phyloP scores from a whole-genome alignment of 2,797 vertebrate species.

The Scleropages formosus region DNA sequence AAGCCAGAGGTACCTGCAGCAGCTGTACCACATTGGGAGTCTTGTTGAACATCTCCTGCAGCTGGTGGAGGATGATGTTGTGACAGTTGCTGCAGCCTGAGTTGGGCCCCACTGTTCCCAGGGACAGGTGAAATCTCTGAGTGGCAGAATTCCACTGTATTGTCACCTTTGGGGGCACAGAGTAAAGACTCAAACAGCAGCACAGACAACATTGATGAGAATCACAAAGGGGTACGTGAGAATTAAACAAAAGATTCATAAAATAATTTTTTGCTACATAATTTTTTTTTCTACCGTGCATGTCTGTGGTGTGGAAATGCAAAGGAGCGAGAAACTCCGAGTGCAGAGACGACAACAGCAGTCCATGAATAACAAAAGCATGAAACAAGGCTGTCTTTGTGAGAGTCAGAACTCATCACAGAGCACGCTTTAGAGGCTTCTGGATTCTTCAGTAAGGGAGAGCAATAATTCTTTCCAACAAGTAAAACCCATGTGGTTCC shows the following conservation, averaged over 20 bases:
- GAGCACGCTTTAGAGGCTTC: background rate
- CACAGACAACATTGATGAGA: too few species aligned
- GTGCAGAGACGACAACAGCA: constrained; percentile 15
- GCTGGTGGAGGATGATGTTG: constrained; percentile 98
- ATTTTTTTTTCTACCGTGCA: too few species aligned
- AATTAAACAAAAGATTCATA: too few species aligned
- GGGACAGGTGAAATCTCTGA: constrained; percentile 91
- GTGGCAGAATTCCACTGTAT: constrained; percentile 94
- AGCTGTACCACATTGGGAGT: constrained; percentile 91
- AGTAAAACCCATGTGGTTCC: background rate
- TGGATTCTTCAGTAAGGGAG: background rate
- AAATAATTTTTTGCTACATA: too few species aligned
- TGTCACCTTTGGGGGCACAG: constrained; percentile 72
- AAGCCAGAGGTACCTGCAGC: constrained; percentile 76
- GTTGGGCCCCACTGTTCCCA: constrained; percentile 96
- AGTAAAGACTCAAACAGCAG: background rate
- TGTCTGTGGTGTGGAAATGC: background rate
- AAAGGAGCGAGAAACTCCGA: background rate
- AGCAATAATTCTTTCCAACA: constrained; percentile 19
- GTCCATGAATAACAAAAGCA: constrained; percentile 11
- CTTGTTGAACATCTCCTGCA: constrained; percentile 99
- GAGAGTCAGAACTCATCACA: background rate
- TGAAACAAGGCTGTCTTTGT: constrained; percentile 19
- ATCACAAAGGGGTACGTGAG: too few species aligned
- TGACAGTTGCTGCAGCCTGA: constrained; percentile 99